These are phyloP conservation scores for Parnassius smintheus DNA, from an alignment of 2,888 invertebrate species.

Conservation along the genomic window DNA sequence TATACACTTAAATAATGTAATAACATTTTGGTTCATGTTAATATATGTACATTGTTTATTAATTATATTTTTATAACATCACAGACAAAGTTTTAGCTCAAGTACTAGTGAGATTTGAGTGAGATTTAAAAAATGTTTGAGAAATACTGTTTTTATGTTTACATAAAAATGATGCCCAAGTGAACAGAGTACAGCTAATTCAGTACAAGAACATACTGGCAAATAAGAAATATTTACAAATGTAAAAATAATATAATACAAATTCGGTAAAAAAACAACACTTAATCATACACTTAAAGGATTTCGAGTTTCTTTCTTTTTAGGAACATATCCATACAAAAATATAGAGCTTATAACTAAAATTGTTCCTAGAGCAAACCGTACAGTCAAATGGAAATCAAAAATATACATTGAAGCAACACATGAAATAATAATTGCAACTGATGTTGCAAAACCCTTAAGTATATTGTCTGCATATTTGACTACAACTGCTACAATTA, in stretches of 20 bases:
- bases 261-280: slow-evolving; percentile 23
- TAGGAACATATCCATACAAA: slow-evolving; percentile 92
- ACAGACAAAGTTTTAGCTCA: too few relatives aligned
- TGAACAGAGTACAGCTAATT: background rate
- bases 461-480: slow-evolving; percentile 99
- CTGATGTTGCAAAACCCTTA: slow-evolving; percentile 98
- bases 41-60: too few relatives aligned
- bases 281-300: slow-evolving; percentile 61
- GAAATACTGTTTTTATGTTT: too few relatives aligned
- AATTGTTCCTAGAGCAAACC: slow-evolving; percentile 91
- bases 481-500: slow-evolving; percentile 98
- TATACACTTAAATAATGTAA: too few relatives aligned
- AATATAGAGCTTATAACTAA: slow-evolving; percentile 97
- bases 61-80: too few relatives aligned
- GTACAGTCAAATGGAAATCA: slow-evolving; percentile 91
- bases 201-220: slow-evolving; percentile 19
- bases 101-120: too few relatives aligned
- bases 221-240: slow-evolving; percentile 20
- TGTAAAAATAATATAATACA: slow-evolving; percentile 14
- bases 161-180: too few relatives aligned
- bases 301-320: slow-evolving; percentile 59
- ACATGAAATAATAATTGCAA: slow-evolving; percentile 97
- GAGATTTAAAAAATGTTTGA: too few relatives aligned
- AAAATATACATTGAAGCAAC: slow-evolving; percentile 96
- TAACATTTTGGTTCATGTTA: too few relatives aligned